These are phyloP conservation scores for Sprattus sprattus DNA, from an alignment of 2,113 vertebrate species.

Conservation along the genomic window DNA sequence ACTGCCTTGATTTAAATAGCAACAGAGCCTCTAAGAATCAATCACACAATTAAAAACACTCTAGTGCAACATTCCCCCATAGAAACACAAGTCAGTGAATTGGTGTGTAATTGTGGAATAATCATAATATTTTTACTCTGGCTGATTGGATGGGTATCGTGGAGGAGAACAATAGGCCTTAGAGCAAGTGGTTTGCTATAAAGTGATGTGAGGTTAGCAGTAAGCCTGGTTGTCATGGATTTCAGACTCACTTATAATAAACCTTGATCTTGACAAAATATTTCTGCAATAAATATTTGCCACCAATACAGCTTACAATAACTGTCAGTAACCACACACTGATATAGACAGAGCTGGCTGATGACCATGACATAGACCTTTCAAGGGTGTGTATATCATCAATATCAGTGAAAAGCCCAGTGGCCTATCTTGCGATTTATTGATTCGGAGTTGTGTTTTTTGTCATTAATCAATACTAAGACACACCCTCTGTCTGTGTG, in stretches of 20 bases:
- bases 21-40: neutral
- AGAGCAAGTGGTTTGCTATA: no score
- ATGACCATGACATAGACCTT: neutral
- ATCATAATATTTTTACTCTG: no score
- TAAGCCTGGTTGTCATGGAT: neutral
- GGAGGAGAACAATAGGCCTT: neutral
- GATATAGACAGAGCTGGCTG: neutral
- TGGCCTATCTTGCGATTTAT: no score
- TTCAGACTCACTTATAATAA: neutral
- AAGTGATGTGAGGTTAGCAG: neutral
- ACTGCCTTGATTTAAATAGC: neutral
- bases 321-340: no score
- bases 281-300: neutral
- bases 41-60: neutral
- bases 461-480: neutral
- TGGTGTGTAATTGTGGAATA: neutral
- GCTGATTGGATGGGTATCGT: neutral
- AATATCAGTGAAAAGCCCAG: no score
- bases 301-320: no score
- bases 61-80: neutral
- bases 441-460: neutral
- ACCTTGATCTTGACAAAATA: neutral
- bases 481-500: neutral
- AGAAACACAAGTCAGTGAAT: neutral
- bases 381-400: no score